phyloP scores from a whole-genome alignment of 2,113 vertebrate species.

The Trichechus manatus region DNA sequence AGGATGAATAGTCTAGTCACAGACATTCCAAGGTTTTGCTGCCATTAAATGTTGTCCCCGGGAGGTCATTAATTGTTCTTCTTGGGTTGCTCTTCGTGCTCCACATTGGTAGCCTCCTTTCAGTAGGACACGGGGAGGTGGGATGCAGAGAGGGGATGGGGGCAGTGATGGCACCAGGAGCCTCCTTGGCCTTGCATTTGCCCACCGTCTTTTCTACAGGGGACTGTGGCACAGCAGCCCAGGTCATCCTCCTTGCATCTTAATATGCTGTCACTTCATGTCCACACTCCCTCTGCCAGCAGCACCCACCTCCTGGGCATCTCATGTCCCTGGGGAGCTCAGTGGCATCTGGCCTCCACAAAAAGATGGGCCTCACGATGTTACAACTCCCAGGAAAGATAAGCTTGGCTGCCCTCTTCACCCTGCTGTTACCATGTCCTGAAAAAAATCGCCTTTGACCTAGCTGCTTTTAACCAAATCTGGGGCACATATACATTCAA shows the following conservation, averaged over 20 bases:
- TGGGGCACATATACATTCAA: neutral
- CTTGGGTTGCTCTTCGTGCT: accelerated
- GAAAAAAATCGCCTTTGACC: neutral
- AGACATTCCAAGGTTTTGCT: neutral
- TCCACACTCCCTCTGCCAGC: neutral
- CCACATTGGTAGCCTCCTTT: neutral
- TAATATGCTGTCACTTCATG: neutral
- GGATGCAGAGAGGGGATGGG: no score
- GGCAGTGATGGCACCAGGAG: accelerated
- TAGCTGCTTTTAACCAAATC: neutral
- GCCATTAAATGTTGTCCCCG: accelerated
- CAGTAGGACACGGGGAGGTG: neutral
- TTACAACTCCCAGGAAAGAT: neutral
- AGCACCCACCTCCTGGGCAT: neutral
- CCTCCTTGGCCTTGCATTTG: accelerated
- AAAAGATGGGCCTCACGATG: accelerated
- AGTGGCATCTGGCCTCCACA: neutral
- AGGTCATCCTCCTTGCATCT: neutral
- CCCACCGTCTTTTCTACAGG: accelerated
- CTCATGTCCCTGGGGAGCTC: neutral
- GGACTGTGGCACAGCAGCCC: accelerated
- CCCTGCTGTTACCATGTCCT: no score
- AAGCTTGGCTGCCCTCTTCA: neutral
- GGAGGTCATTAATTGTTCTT: no score
- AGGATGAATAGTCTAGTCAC: neutral